Evolutionary conservation across 2,888 invertebrate species (phyloP), one percentile per base, ranked within the genome.

Genomic region (Matsumyia berberina): DNA sequence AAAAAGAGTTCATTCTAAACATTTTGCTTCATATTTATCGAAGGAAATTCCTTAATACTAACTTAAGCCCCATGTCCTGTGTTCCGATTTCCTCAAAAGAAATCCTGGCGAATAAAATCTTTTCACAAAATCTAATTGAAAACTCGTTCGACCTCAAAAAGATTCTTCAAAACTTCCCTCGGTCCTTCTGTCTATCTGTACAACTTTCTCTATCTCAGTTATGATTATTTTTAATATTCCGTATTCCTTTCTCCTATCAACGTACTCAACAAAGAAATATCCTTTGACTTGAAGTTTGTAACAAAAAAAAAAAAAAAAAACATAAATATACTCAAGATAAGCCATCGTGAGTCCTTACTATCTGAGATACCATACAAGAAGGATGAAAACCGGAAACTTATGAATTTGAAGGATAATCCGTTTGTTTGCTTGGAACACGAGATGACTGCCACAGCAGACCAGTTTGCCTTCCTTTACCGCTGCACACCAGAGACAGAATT

Each of bases 341-440:
- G 44, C 62, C 79, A 78, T n/a, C 1, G 49, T 51, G 67, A 79
- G 69, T 83, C 19, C 46, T 19, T 35, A 57, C 69, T 72, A 73
- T 77, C 67, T 60, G 49, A 49, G 46, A 53, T 72, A 77, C 37
- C 58, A 49, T 15, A 67, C 57, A 78, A n/a, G 66, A 66, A 64
- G 60, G 82, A 72, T 67, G 60, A 55, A 53, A 79, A 73, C 60
- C 62, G 78, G 42, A 69, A 83, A 73, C 77, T 78, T 83, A 78
- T 83, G 55, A 73, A 73, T 62, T 67, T 57, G 67, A 62, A 62
- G 73, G 79, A 73, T 83, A 79, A 83, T 78, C 78, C 44, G 51
- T 79, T 83, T 83, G 78, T 83, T 83, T 78, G 79, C 57, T 35
- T 31, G 42, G 49, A 64, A 70, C 46, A 35, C 46, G 35, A 55